phyloP scores from a whole-genome alignment of 2,888 invertebrate species.

The Cryptops parisi region DNA sequence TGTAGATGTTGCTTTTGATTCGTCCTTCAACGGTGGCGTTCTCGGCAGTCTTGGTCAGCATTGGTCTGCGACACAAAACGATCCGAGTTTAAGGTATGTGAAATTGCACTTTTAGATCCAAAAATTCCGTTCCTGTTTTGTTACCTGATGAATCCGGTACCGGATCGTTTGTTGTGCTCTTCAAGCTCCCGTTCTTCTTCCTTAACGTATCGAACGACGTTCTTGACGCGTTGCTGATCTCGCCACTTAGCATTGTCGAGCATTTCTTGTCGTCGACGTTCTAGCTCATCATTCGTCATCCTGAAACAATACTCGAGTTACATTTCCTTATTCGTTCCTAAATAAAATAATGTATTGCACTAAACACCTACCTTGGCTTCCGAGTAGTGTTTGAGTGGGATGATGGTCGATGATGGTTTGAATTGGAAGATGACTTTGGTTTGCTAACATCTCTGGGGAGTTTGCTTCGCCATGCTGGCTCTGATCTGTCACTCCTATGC shows the following conservation, averaged over 20 bases:
- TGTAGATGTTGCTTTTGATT: conserved; percentile 74
- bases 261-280: conserved; percentile 61
- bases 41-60: conserved; percentile 48
- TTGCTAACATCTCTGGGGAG: too few species aligned
- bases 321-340: too few species aligned
- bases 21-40: conserved; percentile 62
- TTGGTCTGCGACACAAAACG: conserved; percentile 37
- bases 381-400: too few species aligned
- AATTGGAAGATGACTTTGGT: too few species aligned
- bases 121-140: too few species aligned
- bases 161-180: conserved; percentile 19
- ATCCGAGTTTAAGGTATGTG: not conserved
- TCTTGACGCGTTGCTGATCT: conserved; percentile 32
- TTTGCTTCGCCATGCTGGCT: too few species aligned
- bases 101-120: too few species aligned
- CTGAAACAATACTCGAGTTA: too few species aligned
- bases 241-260: conserved; percentile 53
- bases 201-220: conserved; percentile 31
- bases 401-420: too few species aligned
- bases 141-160: conserved; percentile 29
- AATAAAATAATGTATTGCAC: too few species aligned
- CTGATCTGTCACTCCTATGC: too few species aligned
- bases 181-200: conserved; percentile 32
- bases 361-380: too few species aligned
- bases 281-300: conserved; percentile 45